phyloP scores from a whole-genome alignment of 2,888 invertebrate species.

The Andrena trimmerana region DNA sequence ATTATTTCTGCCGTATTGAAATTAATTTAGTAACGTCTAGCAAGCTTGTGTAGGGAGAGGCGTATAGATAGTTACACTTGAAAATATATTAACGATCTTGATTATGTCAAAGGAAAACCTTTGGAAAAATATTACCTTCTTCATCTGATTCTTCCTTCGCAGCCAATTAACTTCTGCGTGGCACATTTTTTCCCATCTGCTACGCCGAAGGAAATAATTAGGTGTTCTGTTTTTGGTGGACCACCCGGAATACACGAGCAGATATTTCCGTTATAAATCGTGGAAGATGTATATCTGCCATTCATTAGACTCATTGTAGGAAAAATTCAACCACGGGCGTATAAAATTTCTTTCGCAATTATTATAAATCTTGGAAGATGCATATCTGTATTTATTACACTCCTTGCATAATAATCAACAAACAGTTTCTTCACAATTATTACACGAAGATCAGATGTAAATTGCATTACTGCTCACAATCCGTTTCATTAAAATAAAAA shows the following conservation, averaged over 20 bases:
- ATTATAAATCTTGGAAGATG: conserved; percentile 1
- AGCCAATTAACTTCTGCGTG: neutral
- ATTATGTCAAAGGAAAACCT: neutral
- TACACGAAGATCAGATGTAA: neutral
- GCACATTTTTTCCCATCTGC: neutral
- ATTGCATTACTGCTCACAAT: neutral
- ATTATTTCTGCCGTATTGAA: too few relatives aligned
- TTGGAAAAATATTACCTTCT: neutral
- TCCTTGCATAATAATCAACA: neutral
- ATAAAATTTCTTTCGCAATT: neutral
- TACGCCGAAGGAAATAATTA: conserved; percentile 6
- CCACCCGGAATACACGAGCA: neutral
- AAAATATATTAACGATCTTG: neutral
- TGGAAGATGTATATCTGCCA: conserved; percentile 7
- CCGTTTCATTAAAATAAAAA: neutral
- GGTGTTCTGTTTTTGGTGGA: neutral
- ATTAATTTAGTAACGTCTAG: neutral
- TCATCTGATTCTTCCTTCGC: neutral
- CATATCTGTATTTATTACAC: neutral
- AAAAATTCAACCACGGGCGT: neutral
- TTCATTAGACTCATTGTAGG: conserved; percentile 6
- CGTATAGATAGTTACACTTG: neutral
- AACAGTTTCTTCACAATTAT: neutral
- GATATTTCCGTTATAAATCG: neutral
- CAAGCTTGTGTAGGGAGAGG: neutral